Evolutionary conservation across 2,888 invertebrate genomes (phyloP), one percentile per base, ranked within the genome.

Genomic region (Shargacucullia verbasci): DNA sequence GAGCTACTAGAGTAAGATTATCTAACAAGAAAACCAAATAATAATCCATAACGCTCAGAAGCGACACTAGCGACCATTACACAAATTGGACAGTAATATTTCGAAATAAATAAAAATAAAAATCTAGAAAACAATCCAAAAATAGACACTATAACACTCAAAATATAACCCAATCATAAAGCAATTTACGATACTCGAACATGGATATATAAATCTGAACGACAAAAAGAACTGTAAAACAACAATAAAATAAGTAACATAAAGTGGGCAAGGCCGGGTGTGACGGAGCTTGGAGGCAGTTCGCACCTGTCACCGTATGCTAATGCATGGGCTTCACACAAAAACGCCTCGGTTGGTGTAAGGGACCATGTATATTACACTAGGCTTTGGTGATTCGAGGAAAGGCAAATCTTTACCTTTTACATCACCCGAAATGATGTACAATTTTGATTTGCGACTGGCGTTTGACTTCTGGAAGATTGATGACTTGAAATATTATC

Each of bases 281-380:
- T 59, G 67, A 60, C 53, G 56, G n/a, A 10, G 45, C 33, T 8
- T 45, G 71, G 83, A 65, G 69, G 73, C 85, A 70, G 73, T 80
- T 83, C 77, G 83, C 85, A 88, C 89, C 91, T 89, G 91, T 85
- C 90, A 88, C 91, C 85, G 70, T 88, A 91, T 90, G 89, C 86
- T 88, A 90, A 91, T 89, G 77, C 76, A 63, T 59, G 57, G 54
- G 49, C 11, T 58, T 59, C 63, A 73, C 70, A 74, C 66, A 76
- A 58, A 76, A 69, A 70, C 57, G 66, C 54, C 54, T 59, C 56
- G 29, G 39, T 35, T 12, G 29, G 37, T 35, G 11, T 70, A 40
- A 62, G 25, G 56, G 49, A 59, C 52, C n/a, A 6, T 52, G 12
- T 52, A 39, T 15, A 46, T 34, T 37, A 0, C 9, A 34, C 1